phyloP scores from a whole-genome alignment of 2,797 vertebrate genomes.

The Kryptopterus vitreolus region DNA sequence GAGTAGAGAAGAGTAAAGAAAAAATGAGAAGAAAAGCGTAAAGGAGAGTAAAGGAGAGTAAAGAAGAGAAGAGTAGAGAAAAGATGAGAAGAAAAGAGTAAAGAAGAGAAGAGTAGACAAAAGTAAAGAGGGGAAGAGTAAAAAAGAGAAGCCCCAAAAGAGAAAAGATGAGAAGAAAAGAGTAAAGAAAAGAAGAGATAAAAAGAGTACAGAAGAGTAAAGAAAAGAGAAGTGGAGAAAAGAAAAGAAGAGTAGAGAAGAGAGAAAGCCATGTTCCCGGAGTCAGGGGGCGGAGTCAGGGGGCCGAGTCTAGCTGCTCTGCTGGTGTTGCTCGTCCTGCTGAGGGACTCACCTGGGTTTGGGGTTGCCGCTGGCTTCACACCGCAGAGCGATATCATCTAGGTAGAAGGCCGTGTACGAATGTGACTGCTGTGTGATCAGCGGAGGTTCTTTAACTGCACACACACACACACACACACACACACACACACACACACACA shows the following conservation, averaged over 20 bases:
- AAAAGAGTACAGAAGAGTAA: neutral
- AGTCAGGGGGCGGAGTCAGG: no score
- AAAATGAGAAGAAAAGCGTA: neutral
- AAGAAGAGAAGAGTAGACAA: neutral
- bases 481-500: constrained; percentile 15
- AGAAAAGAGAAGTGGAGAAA: neutral
- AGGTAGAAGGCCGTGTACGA: constrained; percentile 65
- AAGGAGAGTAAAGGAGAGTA: neutral
- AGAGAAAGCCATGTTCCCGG: no score
- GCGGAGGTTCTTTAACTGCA: constrained; percentile 68
- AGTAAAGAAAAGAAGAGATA: neutral
- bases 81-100: neutral
- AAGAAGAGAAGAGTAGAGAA: neutral
- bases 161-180: neutral
- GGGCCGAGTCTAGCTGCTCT: no score
- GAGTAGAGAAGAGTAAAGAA: neutral
- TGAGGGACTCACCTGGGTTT: constrained; percentile 64
- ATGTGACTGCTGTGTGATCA: constrained; percentile 54
- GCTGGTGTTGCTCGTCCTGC: neutral
- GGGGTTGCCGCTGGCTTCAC: constrained; percentile 68
- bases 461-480: constrained; percentile 36
- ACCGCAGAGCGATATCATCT: constrained; percentile 66
- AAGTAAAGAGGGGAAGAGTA: neutral
- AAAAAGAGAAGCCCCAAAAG: neutral
- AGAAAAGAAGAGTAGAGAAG: neutral